phyloP scores from a whole-genome alignment of 2,113 vertebrate genomes.

The Charadrius vociferus region DNA sequence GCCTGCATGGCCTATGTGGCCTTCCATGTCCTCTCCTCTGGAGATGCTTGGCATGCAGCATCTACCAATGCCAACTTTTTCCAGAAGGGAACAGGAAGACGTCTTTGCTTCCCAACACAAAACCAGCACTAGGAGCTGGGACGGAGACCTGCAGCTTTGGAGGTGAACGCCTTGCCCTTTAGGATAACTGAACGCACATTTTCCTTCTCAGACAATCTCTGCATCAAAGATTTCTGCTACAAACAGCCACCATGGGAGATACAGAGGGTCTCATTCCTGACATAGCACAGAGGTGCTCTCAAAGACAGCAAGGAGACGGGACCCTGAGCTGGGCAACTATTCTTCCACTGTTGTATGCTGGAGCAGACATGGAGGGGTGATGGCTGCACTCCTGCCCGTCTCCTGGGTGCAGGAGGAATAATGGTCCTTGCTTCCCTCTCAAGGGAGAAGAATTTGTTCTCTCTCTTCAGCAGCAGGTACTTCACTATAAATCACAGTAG shows the following conservation, averaged over 20 bases:
- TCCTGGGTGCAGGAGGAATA: neutral
- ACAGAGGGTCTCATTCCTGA: neutral
- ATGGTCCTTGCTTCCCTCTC: neutral
- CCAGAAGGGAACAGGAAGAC: neutral
- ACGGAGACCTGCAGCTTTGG: neutral
- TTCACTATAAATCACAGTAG: neutral
- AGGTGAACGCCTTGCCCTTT: neutral
- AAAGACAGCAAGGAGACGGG: neutral
- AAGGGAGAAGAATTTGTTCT: neutral
- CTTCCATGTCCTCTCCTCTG: neutral
- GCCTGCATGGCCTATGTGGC: accelerated
- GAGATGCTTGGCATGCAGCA: neutral
- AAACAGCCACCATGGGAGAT: neutral
- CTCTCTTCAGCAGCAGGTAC: neutral
- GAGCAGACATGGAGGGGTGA: neutral
- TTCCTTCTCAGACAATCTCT: neutral
- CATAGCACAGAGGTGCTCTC: neutral
- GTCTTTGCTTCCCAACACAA: neutral
- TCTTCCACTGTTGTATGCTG: neutral
- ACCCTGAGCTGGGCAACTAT: neutral
- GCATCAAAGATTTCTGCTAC: neutral
- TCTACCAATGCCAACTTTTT: neutral
- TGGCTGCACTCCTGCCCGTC: neutral
- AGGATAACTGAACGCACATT: neutral
- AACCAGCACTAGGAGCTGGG: neutral